Evolutionary conservation across 2,797 vertebrate genomes (phyloP).

Genomic region (Myotis vivesi): DNA sequence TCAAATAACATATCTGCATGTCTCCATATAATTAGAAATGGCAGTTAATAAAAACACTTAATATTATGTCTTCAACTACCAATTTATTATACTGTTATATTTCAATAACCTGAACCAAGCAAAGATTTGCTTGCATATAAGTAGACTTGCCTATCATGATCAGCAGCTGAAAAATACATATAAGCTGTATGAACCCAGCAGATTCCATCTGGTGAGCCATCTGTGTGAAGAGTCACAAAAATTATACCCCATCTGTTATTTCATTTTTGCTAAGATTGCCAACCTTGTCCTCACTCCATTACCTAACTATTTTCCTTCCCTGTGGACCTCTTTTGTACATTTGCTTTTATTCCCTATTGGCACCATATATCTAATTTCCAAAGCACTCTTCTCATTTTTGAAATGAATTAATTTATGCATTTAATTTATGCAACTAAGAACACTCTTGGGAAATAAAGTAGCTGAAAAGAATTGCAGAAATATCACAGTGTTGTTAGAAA

Average conservation of each 20-base stretch:
- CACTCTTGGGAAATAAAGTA: slow-evolving; percentile 37
- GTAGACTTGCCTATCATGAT: slow-evolving; percentile 73
- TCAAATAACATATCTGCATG: slow-evolving; percentile 40
- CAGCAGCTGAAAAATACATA: slow-evolving; percentile 80
- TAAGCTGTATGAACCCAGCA: slow-evolving; percentile 79
- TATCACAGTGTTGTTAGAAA: neutral
- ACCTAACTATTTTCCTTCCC: slow-evolving; percentile 69
- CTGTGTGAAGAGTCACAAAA: slow-evolving; percentile 80
- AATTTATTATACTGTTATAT: slow-evolving; percentile 48
- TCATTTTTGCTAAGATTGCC: slow-evolving; percentile 76
- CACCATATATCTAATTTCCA: slow-evolving; percentile 64
- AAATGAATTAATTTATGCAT: slow-evolving; percentile 67
- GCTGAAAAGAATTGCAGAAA: slow-evolving; percentile 10
- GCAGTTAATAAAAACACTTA: slow-evolving; percentile 40
- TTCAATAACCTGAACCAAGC: slow-evolving; percentile 57
- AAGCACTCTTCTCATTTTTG: slow-evolving; percentile 42
- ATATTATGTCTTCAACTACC: slow-evolving; percentile 8
- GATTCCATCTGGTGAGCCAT: slow-evolving; percentile 85
- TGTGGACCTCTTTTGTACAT: slow-evolving; percentile 37
- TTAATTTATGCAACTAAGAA: slow-evolving; percentile 60
- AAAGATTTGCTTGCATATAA: slow-evolving; percentile 66
- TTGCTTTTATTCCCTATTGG: slow-evolving; percentile 63
- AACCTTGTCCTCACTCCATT: slow-evolving; percentile 69
- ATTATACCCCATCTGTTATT: slow-evolving; percentile 82
- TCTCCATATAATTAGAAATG: slow-evolving; percentile 21